Percentiles rank a stretch among this genome's conserved stretches.
Conservation (phyloP, 2,888 invertebrate genomes). For the Hirtodrosophila duncani region DNA sequence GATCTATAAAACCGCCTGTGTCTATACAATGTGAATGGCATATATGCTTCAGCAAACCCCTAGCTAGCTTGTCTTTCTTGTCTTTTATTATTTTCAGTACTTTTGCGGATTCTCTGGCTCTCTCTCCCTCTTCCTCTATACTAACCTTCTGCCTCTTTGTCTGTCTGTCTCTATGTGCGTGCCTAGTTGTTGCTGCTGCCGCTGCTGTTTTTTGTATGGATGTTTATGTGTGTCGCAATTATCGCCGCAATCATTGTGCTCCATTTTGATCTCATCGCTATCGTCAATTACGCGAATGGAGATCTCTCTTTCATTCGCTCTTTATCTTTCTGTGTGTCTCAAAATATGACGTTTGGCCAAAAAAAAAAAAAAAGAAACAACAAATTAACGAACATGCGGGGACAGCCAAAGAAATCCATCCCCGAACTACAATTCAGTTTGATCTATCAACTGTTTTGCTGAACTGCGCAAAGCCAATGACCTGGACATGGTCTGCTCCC, state of each 20-base stretch:
- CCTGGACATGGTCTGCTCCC: conserved; percentile 18
- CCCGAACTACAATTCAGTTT: conserved; percentile 8
- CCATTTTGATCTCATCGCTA: conserved; percentile 61
- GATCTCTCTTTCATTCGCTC: conserved; percentile 36
- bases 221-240: conserved; percentile 55
- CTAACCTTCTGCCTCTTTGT: conserved; percentile 4
- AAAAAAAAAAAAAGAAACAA: conserved; percentile 10
- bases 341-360: neutral
- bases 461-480: conserved; percentile 31
- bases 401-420: conserved; percentile 2
- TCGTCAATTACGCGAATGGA: conserved; percentile 52
- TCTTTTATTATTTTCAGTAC: neutral
- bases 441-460: conserved; percentile 26
- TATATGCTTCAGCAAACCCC: too few species aligned
- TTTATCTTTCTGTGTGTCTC: neutral
- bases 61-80: neutral
- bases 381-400: conserved; percentile 1
- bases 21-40: too few species aligned
- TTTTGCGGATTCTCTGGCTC: neutral
- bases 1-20: too few species aligned
- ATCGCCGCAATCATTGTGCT: conserved; percentile 66
- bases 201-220: conserved; percentile 28
- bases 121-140: conserved; percentile 1
- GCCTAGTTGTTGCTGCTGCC: neutral
- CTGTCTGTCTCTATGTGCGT: neutral